A percentile compares a stretch with the other conserved stretches of the same genome.
Evolutionary conservation across 92 coral and sea anemone genomes (phyloP).

Genomic region (Epizoanthus scotinus): DNA sequence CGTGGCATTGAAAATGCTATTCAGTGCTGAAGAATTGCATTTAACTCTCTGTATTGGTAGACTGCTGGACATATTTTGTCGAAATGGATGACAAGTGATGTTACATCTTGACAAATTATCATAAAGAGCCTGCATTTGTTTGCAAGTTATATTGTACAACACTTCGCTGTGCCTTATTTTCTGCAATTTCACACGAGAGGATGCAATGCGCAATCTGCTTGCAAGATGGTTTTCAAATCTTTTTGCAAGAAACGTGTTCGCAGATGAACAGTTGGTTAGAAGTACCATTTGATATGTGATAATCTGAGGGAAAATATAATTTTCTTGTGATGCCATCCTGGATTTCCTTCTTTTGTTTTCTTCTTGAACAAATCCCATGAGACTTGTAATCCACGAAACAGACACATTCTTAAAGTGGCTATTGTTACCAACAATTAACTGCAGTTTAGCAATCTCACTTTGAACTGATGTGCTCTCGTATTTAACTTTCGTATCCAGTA

Average conservation of each 20-base stretch:
- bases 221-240: not conserved
- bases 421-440: slow-evolving; percentile 36
- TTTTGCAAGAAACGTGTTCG: not conserved
- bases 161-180: not conserved
- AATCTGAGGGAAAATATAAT: not conserved
- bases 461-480: slow-evolving; percentile 36
- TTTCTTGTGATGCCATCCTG: not conserved
- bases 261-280: not conserved
- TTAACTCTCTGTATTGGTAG: not conserved
- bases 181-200: not conserved
- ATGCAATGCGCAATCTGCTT: not conserved
- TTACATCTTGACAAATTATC: not conserved
- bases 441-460: slow-evolving; percentile 28
- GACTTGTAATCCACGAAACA: slow-evolving; percentile 50
- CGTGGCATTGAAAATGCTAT: not conserved
- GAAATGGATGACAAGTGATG: not conserved
- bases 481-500: slow-evolving; percentile 21
- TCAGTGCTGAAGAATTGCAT: not conserved
- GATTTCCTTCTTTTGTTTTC: not conserved
- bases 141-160: not conserved
- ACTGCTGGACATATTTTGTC: not conserved
- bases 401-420: slow-evolving; percentile 31
- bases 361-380: slow-evolving; percentile 21
- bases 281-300: not conserved
- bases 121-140: not conserved